Conservation (phyloP, 2,797 vertebrate genomes). For the Spinibarbus caldwelli region DNA sequence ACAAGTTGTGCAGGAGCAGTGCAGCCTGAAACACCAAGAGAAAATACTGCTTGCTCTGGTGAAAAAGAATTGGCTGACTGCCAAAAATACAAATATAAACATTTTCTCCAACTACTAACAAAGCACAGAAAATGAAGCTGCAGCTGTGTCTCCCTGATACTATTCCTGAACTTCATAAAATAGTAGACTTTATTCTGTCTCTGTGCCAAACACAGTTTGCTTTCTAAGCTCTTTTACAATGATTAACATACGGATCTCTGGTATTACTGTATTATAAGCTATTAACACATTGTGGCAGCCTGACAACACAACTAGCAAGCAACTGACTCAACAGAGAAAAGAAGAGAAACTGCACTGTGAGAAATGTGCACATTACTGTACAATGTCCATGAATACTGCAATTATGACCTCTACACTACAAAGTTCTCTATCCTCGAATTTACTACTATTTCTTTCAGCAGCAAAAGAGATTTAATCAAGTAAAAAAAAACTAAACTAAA, state of each 20-base stretch:
- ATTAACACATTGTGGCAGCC: not conserved
- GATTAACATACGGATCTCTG: not conserved
- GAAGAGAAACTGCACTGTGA: too few relatives aligned
- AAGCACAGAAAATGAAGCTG: not conserved
- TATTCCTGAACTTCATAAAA: not conserved
- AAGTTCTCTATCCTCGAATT: not conserved
- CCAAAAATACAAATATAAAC: not conserved
- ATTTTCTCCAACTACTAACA: not conserved
- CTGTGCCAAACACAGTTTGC: not conserved
- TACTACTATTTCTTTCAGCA: not conserved
- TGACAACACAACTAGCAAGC: constrained; percentile 13
- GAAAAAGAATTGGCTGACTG: not conserved
- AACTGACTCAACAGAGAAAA: constrained; percentile 13
- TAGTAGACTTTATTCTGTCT: not conserved
- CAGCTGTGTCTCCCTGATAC: not conserved
- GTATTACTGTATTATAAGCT: not conserved
- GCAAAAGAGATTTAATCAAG: not conserved
- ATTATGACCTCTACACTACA: not conserved
- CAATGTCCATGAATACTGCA: not conserved
- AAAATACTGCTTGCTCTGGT: not conserved
- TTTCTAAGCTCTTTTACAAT: constrained; percentile 7
- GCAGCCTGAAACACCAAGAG: not conserved
- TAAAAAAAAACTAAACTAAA: not conserved
- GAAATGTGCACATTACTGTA: not conserved
- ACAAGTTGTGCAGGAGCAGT: not conserved